phyloP scores from a whole-genome alignment of 1,140 invertebrate genomes.

The Calliphora vicina region DNA sequence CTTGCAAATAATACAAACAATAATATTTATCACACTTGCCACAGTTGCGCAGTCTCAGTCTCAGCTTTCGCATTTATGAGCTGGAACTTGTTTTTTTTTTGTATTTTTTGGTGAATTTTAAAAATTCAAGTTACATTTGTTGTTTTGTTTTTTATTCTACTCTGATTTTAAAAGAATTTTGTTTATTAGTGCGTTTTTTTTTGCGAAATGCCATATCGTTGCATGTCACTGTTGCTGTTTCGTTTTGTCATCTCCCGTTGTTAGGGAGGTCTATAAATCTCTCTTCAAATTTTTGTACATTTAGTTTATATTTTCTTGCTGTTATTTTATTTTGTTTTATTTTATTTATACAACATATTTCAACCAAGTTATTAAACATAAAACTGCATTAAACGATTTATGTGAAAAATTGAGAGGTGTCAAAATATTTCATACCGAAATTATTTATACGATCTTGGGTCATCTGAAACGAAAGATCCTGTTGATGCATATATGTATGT shows the following conservation, averaged over 20 bases:
- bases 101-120: background rate
- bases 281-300: conserved; percentile 25
- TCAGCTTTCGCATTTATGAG: background rate
- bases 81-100: no score
- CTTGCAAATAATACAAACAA: conserved; percentile 14
- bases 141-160: background rate
- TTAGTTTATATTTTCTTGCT: background rate
- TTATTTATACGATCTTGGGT: no score
- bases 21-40: conserved; percentile 41
- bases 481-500: no score
- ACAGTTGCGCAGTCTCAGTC: background rate
- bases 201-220: background rate
- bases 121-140: background rate
- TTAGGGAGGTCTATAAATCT: conserved; percentile 38
- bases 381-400: conserved; percentile 20
- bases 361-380: conserved; percentile 39
- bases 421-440: conserved; percentile 34
- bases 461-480: no score
- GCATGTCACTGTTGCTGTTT: conserved; percentile 32
- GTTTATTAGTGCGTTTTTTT: background rate
- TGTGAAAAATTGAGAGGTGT: conserved; percentile 36
- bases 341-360: conserved; percentile 42
- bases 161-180: background rate
- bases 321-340: background rate
- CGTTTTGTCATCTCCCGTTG: conserved; percentile 43